Evolutionary conservation across 2,888 invertebrate species (phyloP), one percentile per base, ranked within the genome.

Genomic region (Rhorus exstirpatorius): DNA sequence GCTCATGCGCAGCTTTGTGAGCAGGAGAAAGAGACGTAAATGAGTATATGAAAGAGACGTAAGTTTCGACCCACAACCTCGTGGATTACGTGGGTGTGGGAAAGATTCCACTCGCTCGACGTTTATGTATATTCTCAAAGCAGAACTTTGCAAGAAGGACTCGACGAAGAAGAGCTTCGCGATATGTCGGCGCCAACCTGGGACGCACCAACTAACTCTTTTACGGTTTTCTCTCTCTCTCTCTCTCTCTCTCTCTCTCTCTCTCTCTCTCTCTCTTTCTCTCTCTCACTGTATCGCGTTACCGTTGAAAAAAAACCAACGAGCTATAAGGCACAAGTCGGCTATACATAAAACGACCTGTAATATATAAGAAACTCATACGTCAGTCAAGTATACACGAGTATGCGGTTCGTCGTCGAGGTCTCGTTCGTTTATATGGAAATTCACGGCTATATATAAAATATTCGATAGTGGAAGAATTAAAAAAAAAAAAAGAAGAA

Each of bases 81-180:
- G 75, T 74, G n/a, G n/a, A n/a, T n/a, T n/a, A n/a, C 60, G 87
- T 86, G 84, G 86, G 87, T 87, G 88, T 87, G 88, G 86, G 87
- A 88, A 88, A 61, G 70, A 65, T 65, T 78, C 78, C 78, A 70
- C n/a, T n/a, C 70, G 46, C 78, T 71, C 53, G 78, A 14, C 63
- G 70, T 63, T 31, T 31, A 31, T 31, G 6, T 70, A 71, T 63
- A 70, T 74, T 65, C 77, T 70, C 70, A 31, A 53, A 68, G 77
- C 21, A 17, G 10, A 51, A 44, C 49, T 31, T 51, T 44, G 21
- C 61, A 61, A 35, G 26, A 63, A 68, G 31, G 60, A 76, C 14
- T 61, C 61, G 72, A 65, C 79, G 63, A 21, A 17, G 61, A 67
- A 24, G 58, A 55, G 65, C 41, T 61, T 31, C 76, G 71, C 76